Conservation (phyloP, 1,140 invertebrate genomes). For the Listronotus oregonensis region DNA sequence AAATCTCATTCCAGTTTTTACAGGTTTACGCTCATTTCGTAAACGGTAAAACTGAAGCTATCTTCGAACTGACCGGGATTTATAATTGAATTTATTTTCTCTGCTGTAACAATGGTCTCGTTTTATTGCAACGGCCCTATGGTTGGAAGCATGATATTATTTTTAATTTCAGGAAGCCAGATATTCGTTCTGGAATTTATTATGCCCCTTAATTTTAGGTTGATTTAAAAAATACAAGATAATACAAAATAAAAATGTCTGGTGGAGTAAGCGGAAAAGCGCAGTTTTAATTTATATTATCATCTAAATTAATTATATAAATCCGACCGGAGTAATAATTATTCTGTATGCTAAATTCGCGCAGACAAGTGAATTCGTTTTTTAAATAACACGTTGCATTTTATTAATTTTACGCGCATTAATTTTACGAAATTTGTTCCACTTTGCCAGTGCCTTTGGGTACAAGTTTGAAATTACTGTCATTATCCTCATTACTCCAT, state of each 20-base stretch:
- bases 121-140: conserved; percentile 22
- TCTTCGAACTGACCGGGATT: conserved; percentile 19
- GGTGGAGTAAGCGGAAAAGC: conserved; percentile 11
- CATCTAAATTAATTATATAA: conserved; percentile 30
- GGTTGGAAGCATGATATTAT: conserved; percentile 27
- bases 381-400: conserved; percentile 29
- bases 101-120: conserved; percentile 21
- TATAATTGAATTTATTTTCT: conserved; percentile 35
- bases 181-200: conserved; percentile 25
- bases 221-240: conserved; percentile 35
- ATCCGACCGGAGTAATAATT: conserved; percentile 27
- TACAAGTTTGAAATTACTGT: conserved; percentile 21
- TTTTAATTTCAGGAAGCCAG: conserved; percentile 36
- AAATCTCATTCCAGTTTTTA: conserved; percentile 24
- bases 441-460: conserved; percentile 20
- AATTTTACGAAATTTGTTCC: conserved; percentile 33
- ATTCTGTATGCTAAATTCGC: conserved; percentile 13
- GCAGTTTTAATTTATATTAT: conserved; percentile 28
- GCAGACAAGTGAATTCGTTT: conserved; percentile 20
- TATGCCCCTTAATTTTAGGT: conserved; percentile 32
- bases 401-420: conserved; percentile 21
- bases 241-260: conserved; percentile 30
- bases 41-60: conserved; percentile 17
- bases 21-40: conserved; percentile 12
- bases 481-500: conserved; percentile 32